Base-by-base conservation (phyloP, 2,113 vertebrate species). In the Atractosteus spatula region DNA sequence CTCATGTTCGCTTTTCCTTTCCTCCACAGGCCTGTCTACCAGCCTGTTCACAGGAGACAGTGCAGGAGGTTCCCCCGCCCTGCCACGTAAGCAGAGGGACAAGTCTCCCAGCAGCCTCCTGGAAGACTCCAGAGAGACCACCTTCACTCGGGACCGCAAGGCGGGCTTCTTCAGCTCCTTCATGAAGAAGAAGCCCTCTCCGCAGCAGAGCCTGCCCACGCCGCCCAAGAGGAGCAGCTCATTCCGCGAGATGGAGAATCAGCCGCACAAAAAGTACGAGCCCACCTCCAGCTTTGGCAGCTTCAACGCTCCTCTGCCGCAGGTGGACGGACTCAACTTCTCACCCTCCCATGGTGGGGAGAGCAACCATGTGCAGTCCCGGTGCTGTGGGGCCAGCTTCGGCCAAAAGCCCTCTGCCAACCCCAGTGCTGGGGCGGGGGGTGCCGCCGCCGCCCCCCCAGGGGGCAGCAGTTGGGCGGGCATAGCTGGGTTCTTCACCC, bases 131-230 rank as follows among this genome's bases (percentile, higher is more conserved):
- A 92, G 94, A 82, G 97, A 99, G 86, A 94, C 95, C 68, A 94
- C 94, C n/a, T 99, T 99, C 79, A 97, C 94, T 42, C 89, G 97
- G 73, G 97, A 99, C 80, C 94, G 97, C 69, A 98, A 98, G 80
- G 94, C 96, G 1, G 95, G 96, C 80, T 99, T 99, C 91, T 99
- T 99, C 87, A 99, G 97, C 85, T 99, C 97, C 54, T 99, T 99
- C 74, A 99, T 99, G 86, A 99, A 94, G 86, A 99, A 98, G 85
- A 98, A 97, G 79, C 86, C 89, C 6, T 83, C 85, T 16, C 86
- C 81, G 10, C 89, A 89, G 47, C 91, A 90, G 68, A 98, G 93
- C 0, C 95, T 96, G 56, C 96, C 97, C 7, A 95, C 93, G 0
- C 97, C 97, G 3, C 96, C 96, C 29, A 98, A 98, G 79, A 95